Conservation (phyloP, 2,797 vertebrate species). For the Mormyrus hasselquistii region DNA sequence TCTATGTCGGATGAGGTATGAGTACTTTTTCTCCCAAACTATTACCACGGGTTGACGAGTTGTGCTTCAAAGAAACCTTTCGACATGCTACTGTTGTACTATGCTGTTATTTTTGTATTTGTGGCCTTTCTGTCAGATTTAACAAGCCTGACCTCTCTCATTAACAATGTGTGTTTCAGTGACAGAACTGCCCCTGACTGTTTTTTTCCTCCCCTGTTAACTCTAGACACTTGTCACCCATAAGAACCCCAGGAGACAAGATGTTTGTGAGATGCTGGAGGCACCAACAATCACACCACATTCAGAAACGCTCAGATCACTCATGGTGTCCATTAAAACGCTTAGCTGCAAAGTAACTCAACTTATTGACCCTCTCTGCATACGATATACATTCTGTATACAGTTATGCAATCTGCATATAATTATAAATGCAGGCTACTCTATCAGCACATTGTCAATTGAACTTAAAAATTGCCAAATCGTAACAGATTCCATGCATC, state of each 20-base stretch:
- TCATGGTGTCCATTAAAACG: not conserved
- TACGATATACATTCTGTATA: not conserved
- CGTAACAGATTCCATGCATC: not conserved
- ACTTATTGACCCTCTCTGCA: not conserved
- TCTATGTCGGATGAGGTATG: not conserved
- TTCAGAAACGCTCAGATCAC: not conserved
- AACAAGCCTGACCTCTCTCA: not conserved
- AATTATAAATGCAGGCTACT: not conserved
- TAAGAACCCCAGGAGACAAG: not conserved
- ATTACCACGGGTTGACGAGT: not conserved
- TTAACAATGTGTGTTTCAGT: not conserved
- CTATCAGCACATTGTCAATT: not conserved
- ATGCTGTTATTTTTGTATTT: not conserved
- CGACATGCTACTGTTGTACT: not conserved
- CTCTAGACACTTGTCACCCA: not conserved
- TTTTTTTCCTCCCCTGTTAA: not conserved
- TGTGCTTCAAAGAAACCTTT: not conserved
- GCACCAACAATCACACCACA: not conserved
- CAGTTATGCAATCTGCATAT: not conserved
- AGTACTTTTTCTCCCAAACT: not conserved
- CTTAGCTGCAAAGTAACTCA: not conserved
- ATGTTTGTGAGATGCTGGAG: not conserved
- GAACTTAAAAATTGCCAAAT: not conserved
- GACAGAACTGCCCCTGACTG: not conserved
- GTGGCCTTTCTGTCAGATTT: not conserved